Conservation (phyloP, 1,140 invertebrate species). For the Drosophila malerkotliana region DNA sequence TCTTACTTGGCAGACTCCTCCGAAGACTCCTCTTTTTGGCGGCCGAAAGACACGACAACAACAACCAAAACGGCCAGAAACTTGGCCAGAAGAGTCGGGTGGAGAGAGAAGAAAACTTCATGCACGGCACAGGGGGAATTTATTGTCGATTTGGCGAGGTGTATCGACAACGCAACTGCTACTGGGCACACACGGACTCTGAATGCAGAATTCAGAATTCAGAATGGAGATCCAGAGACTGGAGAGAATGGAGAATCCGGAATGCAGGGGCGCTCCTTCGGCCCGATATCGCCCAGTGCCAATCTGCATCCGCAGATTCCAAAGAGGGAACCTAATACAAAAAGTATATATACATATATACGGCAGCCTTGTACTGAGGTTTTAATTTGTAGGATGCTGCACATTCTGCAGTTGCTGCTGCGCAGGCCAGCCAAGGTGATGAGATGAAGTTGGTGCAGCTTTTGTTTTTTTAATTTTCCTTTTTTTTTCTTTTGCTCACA, state of each 20-base stretch:
- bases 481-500: slow-evolving; percentile 37
- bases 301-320: slow-evolving; percentile 68
- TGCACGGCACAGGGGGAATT: slow-evolving; percentile 74
- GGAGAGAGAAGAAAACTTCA: slow-evolving; percentile 38
- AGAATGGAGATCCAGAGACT: slow-evolving; percentile 5
- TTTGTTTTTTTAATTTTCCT: background rate
- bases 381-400: slow-evolving; percentile 75
- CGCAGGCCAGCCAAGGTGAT: slow-evolving; percentile 54
- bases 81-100: background rate
- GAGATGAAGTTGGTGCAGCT: slow-evolving; percentile 64
- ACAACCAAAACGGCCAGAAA: background rate
- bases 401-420: slow-evolving; percentile 36
- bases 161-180: slow-evolving; percentile 84
- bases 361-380: slow-evolving; percentile 67
- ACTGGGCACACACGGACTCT: slow-evolving; percentile 73
- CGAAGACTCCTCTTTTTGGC: slow-evolving; percentile 52
- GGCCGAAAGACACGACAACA: slow-evolving; percentile 17
- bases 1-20: slow-evolving; percentile 23
- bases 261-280: slow-evolving; percentile 46
- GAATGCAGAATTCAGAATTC: slow-evolving; percentile 46
- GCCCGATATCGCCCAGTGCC: slow-evolving; percentile 59
- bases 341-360: background rate
- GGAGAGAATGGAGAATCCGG: slow-evolving; percentile 1
- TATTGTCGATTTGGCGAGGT: slow-evolving; percentile 83
- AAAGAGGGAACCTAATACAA: background rate